Conservation (phyloP, 1,140 invertebrate genomes). For the Coelopa frigida region DNA sequence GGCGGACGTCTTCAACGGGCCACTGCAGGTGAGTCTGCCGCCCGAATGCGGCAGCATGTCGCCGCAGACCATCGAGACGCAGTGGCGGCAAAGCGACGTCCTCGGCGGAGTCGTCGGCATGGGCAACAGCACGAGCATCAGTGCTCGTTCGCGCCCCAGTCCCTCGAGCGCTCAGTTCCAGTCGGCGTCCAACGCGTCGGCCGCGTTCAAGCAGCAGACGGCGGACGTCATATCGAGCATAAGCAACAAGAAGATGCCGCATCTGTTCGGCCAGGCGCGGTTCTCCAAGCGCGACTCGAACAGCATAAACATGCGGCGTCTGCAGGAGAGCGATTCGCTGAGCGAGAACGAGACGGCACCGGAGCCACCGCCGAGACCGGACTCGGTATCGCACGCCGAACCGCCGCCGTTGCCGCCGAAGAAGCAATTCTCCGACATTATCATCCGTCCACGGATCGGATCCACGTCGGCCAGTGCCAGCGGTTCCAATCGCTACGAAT, state of each 20-base stretch:
- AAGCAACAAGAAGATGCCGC: conserved; percentile 42
- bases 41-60: conserved; percentile 47
- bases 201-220: conserved; percentile 20
- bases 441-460: conserved; percentile 46
- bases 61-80: conserved; percentile 10
- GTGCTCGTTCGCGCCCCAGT: conserved; percentile 11
- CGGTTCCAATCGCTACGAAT: conserved; percentile 13
- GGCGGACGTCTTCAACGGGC: conserved; percentile 47
- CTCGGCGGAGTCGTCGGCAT: not conserved
- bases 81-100: conserved; percentile 1
- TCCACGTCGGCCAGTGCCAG: conserved; percentile 52
- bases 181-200: conserved; percentile 14
- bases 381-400: conserved; percentile 48
- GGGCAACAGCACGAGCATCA: conserved; percentile 2
- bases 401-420: conserved; percentile 81
- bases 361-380: conserved; percentile 62
- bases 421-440: conserved; percentile 52
- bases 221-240: conserved; percentile 42
- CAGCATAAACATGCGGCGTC: conserved; percentile 41
- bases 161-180: conserved; percentile 15
- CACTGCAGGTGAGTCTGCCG: conserved; percentile 59
- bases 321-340: conserved; percentile 44
- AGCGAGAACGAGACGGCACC: conserved; percentile 52
- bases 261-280: conserved; percentile 38
- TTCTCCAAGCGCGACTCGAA: conserved; percentile 38